Evolutionary conservation across 2,797 vertebrate species (phyloP).

Genomic region (Chrysocyon brachyurus): DNA sequence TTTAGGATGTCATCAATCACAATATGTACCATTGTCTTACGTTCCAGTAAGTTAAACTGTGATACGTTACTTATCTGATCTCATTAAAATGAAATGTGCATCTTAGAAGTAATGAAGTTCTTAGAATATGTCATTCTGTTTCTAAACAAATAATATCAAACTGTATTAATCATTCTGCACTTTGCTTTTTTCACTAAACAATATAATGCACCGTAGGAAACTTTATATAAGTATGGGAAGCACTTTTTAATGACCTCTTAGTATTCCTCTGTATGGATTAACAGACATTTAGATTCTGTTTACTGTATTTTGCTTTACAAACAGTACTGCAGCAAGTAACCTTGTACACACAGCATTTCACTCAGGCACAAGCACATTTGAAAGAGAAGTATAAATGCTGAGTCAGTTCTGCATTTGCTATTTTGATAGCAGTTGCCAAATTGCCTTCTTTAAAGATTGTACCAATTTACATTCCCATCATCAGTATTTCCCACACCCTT

Average conservation of each 20-base stretch:
- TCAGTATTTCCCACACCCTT: conserved; percentile 10
- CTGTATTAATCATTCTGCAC: not conserved
- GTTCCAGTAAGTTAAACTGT: not conserved
- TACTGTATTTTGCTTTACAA: conserved; percentile 28
- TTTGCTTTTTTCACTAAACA: conserved; percentile 54
- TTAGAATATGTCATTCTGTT: conserved; percentile 17
- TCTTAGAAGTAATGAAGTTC: conserved; percentile 60
- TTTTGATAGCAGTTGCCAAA: conserved; percentile 66
- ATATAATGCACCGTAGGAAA: conserved; percentile 45
- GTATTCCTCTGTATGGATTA: not conserved
- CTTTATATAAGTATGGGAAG: not conserved
- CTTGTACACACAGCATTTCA: not conserved
- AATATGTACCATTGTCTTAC: not conserved
- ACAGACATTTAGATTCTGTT: not conserved
- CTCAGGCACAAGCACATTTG: not conserved
- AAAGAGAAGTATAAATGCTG: conserved; percentile 24
- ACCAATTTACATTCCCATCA: not conserved
- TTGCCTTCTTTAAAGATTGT: conserved; percentile 45
- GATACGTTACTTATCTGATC: conserved; percentile 21
- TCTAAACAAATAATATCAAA: conserved; percentile 35
- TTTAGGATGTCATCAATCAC: not conserved
- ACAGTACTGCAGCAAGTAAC: not conserved
- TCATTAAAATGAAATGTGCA: conserved; percentile 23
- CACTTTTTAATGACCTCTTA: not conserved
- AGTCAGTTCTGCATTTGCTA: conserved; percentile 58